Base-by-base conservation (phyloP, 1,140 invertebrate species). In the Drosophila sechellia region DNA sequence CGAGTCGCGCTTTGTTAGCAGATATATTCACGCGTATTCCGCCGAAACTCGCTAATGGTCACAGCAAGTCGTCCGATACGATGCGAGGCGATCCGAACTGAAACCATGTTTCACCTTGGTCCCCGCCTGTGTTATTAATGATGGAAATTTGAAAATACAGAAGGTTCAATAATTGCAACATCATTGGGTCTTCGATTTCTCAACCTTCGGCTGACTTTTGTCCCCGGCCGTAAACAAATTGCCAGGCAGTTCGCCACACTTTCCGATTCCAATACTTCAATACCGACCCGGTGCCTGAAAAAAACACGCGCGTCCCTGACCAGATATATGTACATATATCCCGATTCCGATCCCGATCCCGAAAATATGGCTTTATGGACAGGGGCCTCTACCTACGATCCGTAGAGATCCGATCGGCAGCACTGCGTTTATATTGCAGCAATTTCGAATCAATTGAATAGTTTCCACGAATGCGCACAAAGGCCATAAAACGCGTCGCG, bases 61-160 rank as follows among this genome's bases (percentile, higher is more conserved):
- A 72, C 90, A 91, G 83, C 87, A 77, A 76, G 73, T 76, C 60
- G 37, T 57, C 59, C 48, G 27, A 50, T 50, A 5, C 27, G 46
- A 31, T 27, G 5, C 46, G 48, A 55, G 12, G 27, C 6, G 48
- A 49, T 1, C 45, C 22, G 48, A 50, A 17, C 27, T 13, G 48
- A 22, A 2, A 25, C 40, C 17, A 56, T 59, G 75, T 61, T 79
- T 86, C 76, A 89, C 87, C 81, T 86, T 90, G 87, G 86, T 72
- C 68, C 75, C 90, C 90, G 87, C 87, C 90, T 91, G 90, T 85
- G 90, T 92, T 91, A 92, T 92, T 92, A 92, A 92, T 92, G 90
- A 92, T 90, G 90, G 90, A 92, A 92, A 92, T 92, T 92, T 92
- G 84, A 90, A 91, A 91, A 92, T 91, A 92, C 90, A 92, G 90